Base-by-base conservation (phyloP, 2,888 invertebrate genomes). In the Philopedon plagiatum region DNA sequence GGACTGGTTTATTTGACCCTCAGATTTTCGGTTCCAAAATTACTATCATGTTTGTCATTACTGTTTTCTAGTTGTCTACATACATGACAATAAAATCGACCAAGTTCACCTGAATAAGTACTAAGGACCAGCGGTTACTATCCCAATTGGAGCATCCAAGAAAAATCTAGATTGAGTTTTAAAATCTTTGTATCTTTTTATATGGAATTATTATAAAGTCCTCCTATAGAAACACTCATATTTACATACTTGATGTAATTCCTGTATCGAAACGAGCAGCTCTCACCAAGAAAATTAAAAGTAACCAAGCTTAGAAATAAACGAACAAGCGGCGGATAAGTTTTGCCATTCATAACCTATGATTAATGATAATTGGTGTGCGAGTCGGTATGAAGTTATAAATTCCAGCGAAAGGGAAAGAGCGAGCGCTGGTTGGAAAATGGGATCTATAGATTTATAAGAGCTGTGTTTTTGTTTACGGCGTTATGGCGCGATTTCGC, bases 311-410 rank as follows among this genome's bases (percentile, higher is more conserved):
- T 54, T 54, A 29, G 51, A 54, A 32, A 54, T 29, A 51, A 26
- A 29, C 26, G 41, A 76, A 78, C 79, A 79, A 80, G 80, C 81
- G 80, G 80, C 77, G 81, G 82, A 82, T 78, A 84, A 84, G 83
- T 84, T 84, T 84, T 80, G 81, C 84, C 82, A 84, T 84, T 84
- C 84, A 84, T 84, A 84, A 84, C 82, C 78, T 80, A 81, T 84
- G 84, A 84, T 84, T 83, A 84, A 84, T 84, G 84, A 83, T 84
- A 84, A 84, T 84, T 84, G 83, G 82, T 76, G 79, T 78, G 77
- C 29, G 46, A 75, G 80, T 78, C 80, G 80, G 78, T 81, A 83
- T 82, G 81, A 81, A 83, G 83, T 83, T 82, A 83, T 83, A 82
- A 83, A 83, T 83, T 81, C 80, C 79, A 75, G 76, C 75, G 76